Evolutionary conservation across 2,888 invertebrate genomes (phyloP).

Genomic region (Ferdinandea cuprea): DNA sequence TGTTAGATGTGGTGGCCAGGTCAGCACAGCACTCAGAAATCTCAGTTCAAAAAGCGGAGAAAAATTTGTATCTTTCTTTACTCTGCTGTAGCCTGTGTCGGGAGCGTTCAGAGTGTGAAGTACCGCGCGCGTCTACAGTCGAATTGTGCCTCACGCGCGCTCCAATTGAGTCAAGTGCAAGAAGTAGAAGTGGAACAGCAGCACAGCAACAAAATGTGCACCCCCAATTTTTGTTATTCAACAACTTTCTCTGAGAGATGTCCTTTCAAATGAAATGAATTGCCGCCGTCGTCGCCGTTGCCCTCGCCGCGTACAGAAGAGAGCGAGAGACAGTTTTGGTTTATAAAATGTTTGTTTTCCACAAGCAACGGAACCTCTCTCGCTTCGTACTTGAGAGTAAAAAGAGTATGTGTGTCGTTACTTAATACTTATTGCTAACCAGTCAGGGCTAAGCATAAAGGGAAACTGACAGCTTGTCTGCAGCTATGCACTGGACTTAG

Average conservation of each 20-base stretch:
- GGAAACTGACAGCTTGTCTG: slow-evolving; percentile 50
- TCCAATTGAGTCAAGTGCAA: slow-evolving; percentile 72
- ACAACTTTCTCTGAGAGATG: slow-evolving; percentile 55
- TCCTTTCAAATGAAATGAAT: slow-evolving; percentile 6
- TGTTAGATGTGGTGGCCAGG: slow-evolving; percentile 27
- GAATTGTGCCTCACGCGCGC: slow-evolving; percentile 63
- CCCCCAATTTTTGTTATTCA: slow-evolving; percentile 66
- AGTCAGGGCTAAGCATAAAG: slow-evolving; percentile 45
- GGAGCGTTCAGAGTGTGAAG: slow-evolving; percentile 36
- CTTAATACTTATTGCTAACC: slow-evolving; percentile 29
- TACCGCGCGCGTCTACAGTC: slow-evolving; percentile 56
- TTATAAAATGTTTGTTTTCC: neutral
- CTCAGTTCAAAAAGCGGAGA: slow-evolving; percentile 48
- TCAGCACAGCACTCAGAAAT: slow-evolving; percentile 28
- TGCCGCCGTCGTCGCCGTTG: too few species aligned
- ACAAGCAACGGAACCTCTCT: neutral
- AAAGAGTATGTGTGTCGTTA: slow-evolving; percentile 11
- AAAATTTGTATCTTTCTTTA: slow-evolving; percentile 62
- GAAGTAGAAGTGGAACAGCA: slow-evolving; percentile 43
- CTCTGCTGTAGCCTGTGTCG: slow-evolving; percentile 40
- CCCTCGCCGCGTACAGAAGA: slow-evolving; percentile 25
- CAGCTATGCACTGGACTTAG: slow-evolving; percentile 27
- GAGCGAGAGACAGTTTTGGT: neutral
- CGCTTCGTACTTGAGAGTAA: slow-evolving; percentile 7
- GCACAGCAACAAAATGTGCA: slow-evolving; percentile 67